Conservation (phyloP, 2,113 vertebrate genomes). For the Aspiorhynchus laticeps region DNA sequence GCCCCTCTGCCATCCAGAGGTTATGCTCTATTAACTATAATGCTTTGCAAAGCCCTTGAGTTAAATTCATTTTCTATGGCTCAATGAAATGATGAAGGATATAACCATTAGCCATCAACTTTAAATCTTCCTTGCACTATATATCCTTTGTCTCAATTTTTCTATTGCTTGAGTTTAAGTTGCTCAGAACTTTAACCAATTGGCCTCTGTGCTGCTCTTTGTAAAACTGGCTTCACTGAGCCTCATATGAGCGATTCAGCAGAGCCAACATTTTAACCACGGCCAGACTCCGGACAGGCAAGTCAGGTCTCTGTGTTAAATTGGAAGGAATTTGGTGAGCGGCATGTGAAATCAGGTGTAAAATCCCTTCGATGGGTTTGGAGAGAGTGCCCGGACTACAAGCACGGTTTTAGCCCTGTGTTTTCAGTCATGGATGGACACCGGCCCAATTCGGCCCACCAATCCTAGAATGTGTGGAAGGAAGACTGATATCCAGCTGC, state of each 20-base stretch:
- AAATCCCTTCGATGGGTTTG: conserved; percentile 70
- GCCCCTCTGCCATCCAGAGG: conserved; percentile 1
- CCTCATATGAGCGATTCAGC: conserved; percentile 41
- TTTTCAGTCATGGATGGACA: conserved; percentile 66
- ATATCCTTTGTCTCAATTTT: not conserved
- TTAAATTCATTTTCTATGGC: conserved; percentile 36
- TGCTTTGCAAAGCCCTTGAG: conserved; percentile 15
- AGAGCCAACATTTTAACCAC: conserved; percentile 59
- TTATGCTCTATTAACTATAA: conserved; percentile 41
- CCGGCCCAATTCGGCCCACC: conserved; percentile 59
- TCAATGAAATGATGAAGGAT: conserved; percentile 38
- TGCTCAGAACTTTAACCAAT: not conserved
- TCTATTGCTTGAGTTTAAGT: not conserved
- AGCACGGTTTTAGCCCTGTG: conserved; percentile 55
- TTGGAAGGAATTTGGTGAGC: conserved; percentile 67
- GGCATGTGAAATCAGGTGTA: conserved; percentile 77
- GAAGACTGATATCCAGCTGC: conserved; percentile 63
- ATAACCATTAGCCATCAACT: conserved; percentile 33
- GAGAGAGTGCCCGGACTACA: conserved; percentile 68
- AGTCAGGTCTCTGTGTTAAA: conserved; percentile 67
- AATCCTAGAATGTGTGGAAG: conserved; percentile 61
- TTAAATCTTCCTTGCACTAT: not conserved
- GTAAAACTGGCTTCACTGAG: not conserved
- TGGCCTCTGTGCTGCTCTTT: not conserved
- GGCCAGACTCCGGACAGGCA: conserved; percentile 60